Evolutionary conservation across 2,797 vertebrate species (phyloP), one percentile per base, ranked within the genome.

Genomic region (Acanthornis magna): DNA sequence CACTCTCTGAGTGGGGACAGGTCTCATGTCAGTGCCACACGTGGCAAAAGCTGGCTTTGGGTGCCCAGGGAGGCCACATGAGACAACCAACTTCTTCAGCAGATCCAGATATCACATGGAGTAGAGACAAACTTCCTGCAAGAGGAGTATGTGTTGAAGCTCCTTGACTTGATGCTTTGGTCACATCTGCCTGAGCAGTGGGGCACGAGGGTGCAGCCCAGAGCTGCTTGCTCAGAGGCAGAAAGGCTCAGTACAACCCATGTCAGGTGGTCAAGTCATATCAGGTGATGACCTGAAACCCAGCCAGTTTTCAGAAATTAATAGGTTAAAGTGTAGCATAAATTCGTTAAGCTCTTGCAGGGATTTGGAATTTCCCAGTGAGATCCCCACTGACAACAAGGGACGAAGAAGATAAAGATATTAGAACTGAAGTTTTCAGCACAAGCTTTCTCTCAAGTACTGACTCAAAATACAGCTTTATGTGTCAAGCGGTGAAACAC

Each of bases 351-450:
- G 57, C 65, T 88, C 61, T 85, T 80, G 42, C 1, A 10, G 50
- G 61, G 88, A 96, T 94, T 92, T 95, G 58, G 77, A 85, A 85
- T 91, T 96, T 96, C 88, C 86, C 72, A 85, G 67, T 7, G 29
- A 80, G 83, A 93, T 94, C 74, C 74, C 57, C 54, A 18, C 61
- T 82, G 77, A 76, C 42, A 73, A 40, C n/a, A 62, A 58, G 50
- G 80, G 61, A 96, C 4, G 23, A 90, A 95, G 79, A 65, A 94
- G 88, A 91, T 91, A 91, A 95, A 93, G 91, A 68, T 77, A 95
- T 94, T 80, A 91, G 36, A 89, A 57, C 36, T 74, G 50, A 89
- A 87, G 63, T 91, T 96, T 96, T 93, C 85, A 82, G 85, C 71
- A 87, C 29, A 72, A 96, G 60, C 83, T 54, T 89, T 79, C 61